Evolutionary conservation across 2,797 vertebrate genomes (phyloP).

Genomic region (Mormyrops attenuatus): DNA sequence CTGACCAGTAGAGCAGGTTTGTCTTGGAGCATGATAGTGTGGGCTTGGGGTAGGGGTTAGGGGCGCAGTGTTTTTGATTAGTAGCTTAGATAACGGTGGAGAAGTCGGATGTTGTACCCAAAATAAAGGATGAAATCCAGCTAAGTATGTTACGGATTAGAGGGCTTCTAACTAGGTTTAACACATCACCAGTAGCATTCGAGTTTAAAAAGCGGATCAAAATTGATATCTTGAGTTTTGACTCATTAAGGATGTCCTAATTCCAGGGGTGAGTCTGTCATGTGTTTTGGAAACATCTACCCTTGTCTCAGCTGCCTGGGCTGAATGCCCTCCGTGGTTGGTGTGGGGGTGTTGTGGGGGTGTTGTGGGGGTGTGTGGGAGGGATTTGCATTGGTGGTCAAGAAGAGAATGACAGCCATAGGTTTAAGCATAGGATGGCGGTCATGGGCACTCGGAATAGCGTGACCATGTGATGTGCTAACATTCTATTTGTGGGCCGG

Average conservation of each 20-base stretch:
- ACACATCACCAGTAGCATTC: not conserved
- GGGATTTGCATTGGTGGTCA: not conserved
- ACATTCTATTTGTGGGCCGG: slow-evolving; percentile 57
- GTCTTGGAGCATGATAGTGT: not conserved
- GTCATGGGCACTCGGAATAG: slow-evolving; percentile 56
- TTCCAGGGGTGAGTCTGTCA: not conserved
- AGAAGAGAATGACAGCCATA: slow-evolving; percentile 22
- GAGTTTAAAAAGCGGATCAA: not conserved
- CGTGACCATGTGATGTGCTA: slow-evolving; percentile 59
- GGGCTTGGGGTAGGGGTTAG: not conserved
- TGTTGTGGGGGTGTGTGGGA: not conserved
- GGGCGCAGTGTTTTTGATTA: not conserved
- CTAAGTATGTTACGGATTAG: not conserved
- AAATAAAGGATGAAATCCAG: slow-evolving; percentile 9
- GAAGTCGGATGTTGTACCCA: not conserved
- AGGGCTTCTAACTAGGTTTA: not conserved
- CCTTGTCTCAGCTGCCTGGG: not conserved
- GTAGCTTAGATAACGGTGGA: not conserved
- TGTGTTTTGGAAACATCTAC: not conserved
- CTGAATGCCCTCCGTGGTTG: not conserved
- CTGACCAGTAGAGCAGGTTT: not conserved
- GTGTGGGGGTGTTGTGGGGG: not conserved
- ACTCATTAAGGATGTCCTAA: not conserved
- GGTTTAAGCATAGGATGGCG: not conserved
- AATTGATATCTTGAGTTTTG: not conserved